Evolutionary conservation across 2,113 vertebrate genomes (phyloP), one percentile per base, ranked within the genome.

Genomic region (Urocolius indicus): DNA sequence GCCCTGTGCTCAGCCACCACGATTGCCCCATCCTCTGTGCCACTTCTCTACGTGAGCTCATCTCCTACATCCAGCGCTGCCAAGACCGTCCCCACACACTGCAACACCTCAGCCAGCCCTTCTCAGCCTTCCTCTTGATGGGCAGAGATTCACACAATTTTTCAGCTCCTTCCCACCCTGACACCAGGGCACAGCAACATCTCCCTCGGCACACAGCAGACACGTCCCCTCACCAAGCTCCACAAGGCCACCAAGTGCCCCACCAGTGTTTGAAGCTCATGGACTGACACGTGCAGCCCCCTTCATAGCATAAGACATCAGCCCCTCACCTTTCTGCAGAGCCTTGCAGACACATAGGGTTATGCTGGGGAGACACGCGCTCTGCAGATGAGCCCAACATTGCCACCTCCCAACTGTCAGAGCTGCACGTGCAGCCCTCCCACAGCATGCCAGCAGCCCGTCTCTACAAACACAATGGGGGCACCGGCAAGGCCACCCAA

Each of bases 361-460:
- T 1, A 1, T 0, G 0, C 24, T 1, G 0, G 19, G 49, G 11
- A 2, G 13, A 59, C 34, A 11, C 46, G 22, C 0, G 0, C 12
- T 20, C 34, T 32, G 27, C 26, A 51, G 19, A 36, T 4, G 13
- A 63, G 38, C 26, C 8, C 30, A 29, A 16, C 1, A 1, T 20
- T 74, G n/a, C 36, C 7, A 3, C 10, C 61, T 58, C 13, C 34
- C 71, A 48, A 23, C 27, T 67, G 34, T 15, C 30, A 22, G 36
- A 54, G 30, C 79, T 55, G 32, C 11, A 29, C 12, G 55, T 10
- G 23, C 65, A 54, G 17, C 2, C 0, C 46, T 77, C 22, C 36
- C 1, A 0, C 81, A 57, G 48, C 22, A 23, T 1, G 0, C 18
- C 58, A 63, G 46, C n/a, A 88, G 36, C 34, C 41, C 3, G 1